phyloP scores from a whole-genome alignment of 2,888 invertebrate genomes.

The Temnothorax unifasciatus region DNA sequence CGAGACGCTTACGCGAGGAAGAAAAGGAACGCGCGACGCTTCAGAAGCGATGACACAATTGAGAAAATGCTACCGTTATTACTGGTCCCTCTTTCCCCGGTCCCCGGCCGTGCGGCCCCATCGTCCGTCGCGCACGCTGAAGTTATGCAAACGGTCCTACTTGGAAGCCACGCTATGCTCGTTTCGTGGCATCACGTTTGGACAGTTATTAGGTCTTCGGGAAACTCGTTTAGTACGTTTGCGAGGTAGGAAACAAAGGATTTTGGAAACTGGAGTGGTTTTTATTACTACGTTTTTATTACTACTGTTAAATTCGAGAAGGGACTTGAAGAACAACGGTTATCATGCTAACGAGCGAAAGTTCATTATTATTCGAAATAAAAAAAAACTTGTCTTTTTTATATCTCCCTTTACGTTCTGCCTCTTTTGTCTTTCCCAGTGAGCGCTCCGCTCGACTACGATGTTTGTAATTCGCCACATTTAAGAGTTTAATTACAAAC shows the following conservation, averaged over 20 bases:
- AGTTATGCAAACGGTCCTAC: constrained; percentile 74
- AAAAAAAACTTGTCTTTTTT: not conserved
- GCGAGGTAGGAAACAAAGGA: not conserved
- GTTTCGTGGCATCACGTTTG: constrained; percentile 53
- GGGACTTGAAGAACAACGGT: not conserved
- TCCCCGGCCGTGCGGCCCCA: constrained; percentile 18
- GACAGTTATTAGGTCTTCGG: constrained; percentile 59
- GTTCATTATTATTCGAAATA: not conserved
- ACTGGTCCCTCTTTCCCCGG: constrained; percentile 60
- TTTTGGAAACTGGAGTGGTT: not conserved
- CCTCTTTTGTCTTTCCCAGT: not conserved
- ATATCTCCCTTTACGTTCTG: not conserved
- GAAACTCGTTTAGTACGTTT: constrained; percentile 43
- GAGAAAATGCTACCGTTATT: constrained; percentile 83
- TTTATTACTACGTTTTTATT: not conserved
- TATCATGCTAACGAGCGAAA: not conserved
- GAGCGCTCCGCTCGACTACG: not conserved
- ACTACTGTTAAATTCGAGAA: not conserved
- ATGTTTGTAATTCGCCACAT: not conserved
- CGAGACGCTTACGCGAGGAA: constrained; percentile 22
- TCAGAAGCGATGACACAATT: constrained; percentile 83
- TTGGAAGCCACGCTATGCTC: constrained; percentile 61
- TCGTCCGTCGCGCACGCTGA: constrained; percentile 33
- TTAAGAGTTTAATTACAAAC: constrained; percentile 8
- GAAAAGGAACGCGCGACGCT: constrained; percentile 68